phyloP scores from a whole-genome alignment of 2,888 invertebrate species.

The Aelia acuminata region DNA sequence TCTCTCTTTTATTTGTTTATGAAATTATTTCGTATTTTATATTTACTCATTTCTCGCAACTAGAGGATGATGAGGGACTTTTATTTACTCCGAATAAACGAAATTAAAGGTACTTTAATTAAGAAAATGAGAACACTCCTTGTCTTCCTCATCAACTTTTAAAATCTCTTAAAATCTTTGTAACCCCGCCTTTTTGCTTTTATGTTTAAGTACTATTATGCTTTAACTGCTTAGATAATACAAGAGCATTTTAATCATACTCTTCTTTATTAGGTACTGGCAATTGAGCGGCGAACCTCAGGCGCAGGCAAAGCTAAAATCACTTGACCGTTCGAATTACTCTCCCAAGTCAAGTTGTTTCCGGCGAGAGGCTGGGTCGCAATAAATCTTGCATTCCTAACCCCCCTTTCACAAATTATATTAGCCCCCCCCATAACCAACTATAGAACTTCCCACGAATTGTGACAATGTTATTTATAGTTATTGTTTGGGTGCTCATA shows the following conservation, averaged over 20 bases:
- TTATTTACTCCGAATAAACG: too few species aligned
- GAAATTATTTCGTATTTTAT: too few species aligned
- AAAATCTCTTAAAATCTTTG: too few species aligned
- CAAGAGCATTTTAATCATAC: background rate
- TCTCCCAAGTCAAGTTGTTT: background rate
- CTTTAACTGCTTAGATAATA: too few species aligned
- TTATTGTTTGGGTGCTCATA: background rate
- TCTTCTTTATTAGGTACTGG: background rate
- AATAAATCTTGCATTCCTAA: slow-evolving; percentile 22
- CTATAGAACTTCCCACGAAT: slow-evolving; percentile 23
- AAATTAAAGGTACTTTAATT: too few species aligned
- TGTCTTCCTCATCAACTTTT: too few species aligned
- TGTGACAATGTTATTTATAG: slow-evolving; percentile 37
- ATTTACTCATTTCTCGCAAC: too few species aligned
- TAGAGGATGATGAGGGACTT: too few species aligned
- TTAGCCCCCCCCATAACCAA: background rate
- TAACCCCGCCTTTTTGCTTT: too few species aligned
- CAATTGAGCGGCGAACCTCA: background rate
- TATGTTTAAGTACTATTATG: too few species aligned
- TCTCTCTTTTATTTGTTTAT: too few species aligned
- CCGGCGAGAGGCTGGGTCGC: background rate
- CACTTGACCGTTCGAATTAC: slow-evolving; percentile 1
- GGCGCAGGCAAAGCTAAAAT: background rate
- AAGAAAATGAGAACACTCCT: too few species aligned
- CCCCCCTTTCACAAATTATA: slow-evolving; percentile 22